A percentile compares a stretch with the other conserved stretches of the same genome.
Evolutionary conservation across 2,797 vertebrate genomes (phyloP).

Genomic region (Lithobates pipiens): DNA sequence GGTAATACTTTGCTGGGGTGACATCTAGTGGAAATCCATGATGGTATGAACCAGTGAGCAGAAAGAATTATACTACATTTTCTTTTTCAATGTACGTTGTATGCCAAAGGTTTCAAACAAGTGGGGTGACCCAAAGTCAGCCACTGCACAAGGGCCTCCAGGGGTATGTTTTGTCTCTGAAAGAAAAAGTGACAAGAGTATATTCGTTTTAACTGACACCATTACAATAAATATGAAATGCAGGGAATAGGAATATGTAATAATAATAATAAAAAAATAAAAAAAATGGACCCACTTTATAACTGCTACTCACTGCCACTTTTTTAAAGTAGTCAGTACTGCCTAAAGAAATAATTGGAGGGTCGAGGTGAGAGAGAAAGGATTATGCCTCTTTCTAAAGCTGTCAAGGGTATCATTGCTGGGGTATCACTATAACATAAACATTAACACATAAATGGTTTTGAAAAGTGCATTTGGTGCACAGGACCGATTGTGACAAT

Average conservation of each 20-base stretch:
- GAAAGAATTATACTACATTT: not conserved
- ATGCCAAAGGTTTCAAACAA: not conserved
- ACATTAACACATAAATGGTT: constrained; percentile 27
- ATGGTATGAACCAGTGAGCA: not conserved
- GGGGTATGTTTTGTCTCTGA: not conserved
- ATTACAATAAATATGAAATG: constrained; percentile 5
- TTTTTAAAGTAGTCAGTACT: not conserved
- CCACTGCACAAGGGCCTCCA: not conserved
- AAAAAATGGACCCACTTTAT: not conserved
- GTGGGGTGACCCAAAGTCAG: not conserved
- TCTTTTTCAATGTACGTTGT: not conserved
- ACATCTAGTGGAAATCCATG: too few relatives aligned
- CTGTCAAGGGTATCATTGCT: constrained; percentile 43
- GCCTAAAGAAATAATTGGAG: constrained; percentile 8
- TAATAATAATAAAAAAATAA: not conserved
- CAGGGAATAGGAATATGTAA: not conserved
- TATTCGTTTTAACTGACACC: constrained; percentile 2
- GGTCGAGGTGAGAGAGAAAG: constrained; percentile 44
- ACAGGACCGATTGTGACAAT: constrained; percentile 55
- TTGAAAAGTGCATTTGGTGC: constrained; percentile 18
- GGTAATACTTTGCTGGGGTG: too few relatives aligned
- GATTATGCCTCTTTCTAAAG: constrained; percentile 57
- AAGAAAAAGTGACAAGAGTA: not conserved
- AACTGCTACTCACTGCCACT: constrained; percentile 39
- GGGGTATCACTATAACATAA: constrained; percentile 55